Evolutionary conservation across 2,113 vertebrate species (phyloP).

Genomic region (Morone chrysops): DNA sequence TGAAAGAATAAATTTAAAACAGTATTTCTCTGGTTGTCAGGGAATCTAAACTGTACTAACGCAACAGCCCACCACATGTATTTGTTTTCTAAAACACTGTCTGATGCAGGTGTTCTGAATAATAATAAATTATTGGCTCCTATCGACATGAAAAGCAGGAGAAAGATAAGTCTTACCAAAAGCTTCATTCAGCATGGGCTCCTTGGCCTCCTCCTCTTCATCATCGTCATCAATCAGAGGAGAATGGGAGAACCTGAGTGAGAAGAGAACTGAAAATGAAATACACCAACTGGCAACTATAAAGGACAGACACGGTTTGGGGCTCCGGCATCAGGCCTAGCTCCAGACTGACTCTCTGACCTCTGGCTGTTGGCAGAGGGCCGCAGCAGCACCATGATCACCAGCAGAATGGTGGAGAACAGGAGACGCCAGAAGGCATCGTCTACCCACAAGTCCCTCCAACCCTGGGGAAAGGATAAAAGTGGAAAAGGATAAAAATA

Average conservation of each 20-base stretch:
- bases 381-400: slow-evolving; percentile 96
- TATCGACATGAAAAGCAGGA: background rate
- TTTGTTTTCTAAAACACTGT: background rate
- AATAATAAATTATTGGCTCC: background rate
- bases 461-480: slow-evolving; percentile 84
- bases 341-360: slow-evolving; percentile 66
- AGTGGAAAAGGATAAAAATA: slow-evolving; percentile 14
- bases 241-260: slow-evolving; percentile 94
- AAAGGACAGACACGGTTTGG: background rate
- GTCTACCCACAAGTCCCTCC: slow-evolving; percentile 97
- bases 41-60: background rate
- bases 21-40: background rate
- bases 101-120: background rate
- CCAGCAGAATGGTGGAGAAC: slow-evolving; percentile 96
- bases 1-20: background rate
- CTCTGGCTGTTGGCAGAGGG: slow-evolving; percentile 97
- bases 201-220: slow-evolving; percentile 95
- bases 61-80: no score
- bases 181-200: slow-evolving; percentile 97
- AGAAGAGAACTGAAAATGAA: slow-evolving; percentile 16
- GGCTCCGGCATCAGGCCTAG: background rate
- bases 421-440: slow-evolving; percentile 97
- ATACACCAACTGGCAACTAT: background rate
- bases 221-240: slow-evolving; percentile 91
- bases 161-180: slow-evolving; percentile 85